Conservation (phyloP, 2,888 invertebrate species). For the Troides aeacus region DNA sequence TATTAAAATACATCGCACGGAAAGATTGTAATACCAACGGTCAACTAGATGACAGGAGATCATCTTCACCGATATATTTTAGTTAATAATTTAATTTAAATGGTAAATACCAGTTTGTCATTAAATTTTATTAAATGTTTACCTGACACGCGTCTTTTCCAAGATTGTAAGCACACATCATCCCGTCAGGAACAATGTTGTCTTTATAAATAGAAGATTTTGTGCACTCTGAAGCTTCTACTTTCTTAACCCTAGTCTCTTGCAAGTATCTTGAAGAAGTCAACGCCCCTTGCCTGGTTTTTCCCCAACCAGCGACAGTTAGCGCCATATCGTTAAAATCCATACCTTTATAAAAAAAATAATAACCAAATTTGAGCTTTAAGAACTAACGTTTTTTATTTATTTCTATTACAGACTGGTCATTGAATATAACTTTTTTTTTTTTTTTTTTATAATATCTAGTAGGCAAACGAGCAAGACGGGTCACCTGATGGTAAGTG, state of each 20-base stretch:
- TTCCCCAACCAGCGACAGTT: slow-evolving; percentile 75
- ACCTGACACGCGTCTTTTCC: slow-evolving; percentile 84
- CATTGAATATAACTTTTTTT: no score
- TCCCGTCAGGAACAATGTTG: slow-evolving; percentile 61
- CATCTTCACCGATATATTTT: no score
- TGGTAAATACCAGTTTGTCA: no score
- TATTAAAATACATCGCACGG: no score
- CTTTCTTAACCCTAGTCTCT: slow-evolving; percentile 74
- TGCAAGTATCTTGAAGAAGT: slow-evolving; percentile 69
- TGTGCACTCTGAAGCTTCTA: slow-evolving; percentile 52
- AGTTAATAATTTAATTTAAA: no score
- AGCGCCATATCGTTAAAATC: slow-evolving; percentile 53
- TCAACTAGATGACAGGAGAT: no score
- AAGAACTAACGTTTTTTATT: no score
- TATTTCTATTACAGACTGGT: no score
- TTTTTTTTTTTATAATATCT: no score
- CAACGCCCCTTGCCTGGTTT: slow-evolving; percentile 63
- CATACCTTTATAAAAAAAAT: slow-evolving; percentile 47
- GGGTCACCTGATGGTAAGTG: no score
- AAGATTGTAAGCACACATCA: slow-evolving; percentile 82
- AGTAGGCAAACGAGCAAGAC: no score
- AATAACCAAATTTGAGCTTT: background rate
- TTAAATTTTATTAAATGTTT: slow-evolving; percentile 29
- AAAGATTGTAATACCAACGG: no score
- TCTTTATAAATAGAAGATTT: slow-evolving; percentile 64